A percentile compares a stretch with the other conserved stretches of the same genome.
phyloP scores from a whole-genome alignment of 2,113 vertebrate species.

The Pogonocichla stellata region DNA sequence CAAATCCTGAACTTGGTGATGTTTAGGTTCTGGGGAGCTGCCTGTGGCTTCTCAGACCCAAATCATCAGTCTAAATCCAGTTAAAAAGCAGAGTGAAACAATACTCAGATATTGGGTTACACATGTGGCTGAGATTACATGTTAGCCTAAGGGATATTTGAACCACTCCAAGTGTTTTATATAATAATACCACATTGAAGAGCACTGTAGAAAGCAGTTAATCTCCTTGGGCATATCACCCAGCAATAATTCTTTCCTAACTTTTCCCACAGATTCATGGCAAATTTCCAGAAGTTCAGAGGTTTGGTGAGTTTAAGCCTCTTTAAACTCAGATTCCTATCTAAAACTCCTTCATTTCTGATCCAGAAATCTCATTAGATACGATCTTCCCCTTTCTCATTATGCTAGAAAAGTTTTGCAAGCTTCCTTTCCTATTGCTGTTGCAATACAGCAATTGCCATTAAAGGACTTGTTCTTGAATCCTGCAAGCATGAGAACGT shows the following conservation, averaged over 20 bases:
- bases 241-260: constrained; percentile 43
- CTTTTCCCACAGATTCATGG: constrained; percentile 66
- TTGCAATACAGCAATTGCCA: background rate
- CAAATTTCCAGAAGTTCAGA: constrained; percentile 3
- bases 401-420: background rate
- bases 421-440: background rate
- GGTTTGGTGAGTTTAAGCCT: constrained; percentile 23
- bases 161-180: constrained; percentile 55
- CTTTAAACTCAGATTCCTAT: constrained; percentile 45
- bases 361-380: constrained; percentile 41
- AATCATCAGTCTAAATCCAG: constrained; percentile 23
- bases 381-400: background rate
- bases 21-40: constrained; percentile 10
- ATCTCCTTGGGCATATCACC: constrained; percentile 55
- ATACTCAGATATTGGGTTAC: constrained; percentile 67
- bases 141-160: constrained; percentile 42
- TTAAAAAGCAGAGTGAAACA: constrained; percentile 57
- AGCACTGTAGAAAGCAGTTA: constrained; percentile 45
- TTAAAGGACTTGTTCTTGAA: background rate
- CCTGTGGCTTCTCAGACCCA: constrained; percentile 33
- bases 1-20: background rate
- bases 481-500: background rate
- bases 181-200: constrained; percentile 59
- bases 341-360: constrained; percentile 15
- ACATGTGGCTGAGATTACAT: constrained; percentile 32